These are phyloP conservation scores for Andrena dorsata DNA, from an alignment of 2,888 invertebrate species.

Conservation along the genomic window DNA sequence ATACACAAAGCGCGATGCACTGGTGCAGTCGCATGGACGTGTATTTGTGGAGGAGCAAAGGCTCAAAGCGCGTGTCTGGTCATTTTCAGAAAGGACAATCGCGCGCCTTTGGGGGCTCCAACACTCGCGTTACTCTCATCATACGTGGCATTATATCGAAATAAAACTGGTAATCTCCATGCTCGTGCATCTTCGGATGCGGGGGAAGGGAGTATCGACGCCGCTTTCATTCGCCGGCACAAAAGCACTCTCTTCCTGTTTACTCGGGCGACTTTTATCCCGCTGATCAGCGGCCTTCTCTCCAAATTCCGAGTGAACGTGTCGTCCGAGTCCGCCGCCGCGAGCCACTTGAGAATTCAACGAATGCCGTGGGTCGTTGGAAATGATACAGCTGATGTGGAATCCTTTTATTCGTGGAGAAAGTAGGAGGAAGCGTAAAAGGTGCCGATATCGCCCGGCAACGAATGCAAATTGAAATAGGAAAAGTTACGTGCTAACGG, in stretches of 20 bases:
- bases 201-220: conserved; percentile 17
- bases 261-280: conserved; percentile 55
- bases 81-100: conserved; percentile 41
- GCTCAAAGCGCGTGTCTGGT: conserved; percentile 38
- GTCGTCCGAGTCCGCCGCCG: conserved; percentile 9
- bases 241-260: conserved; percentile 61
- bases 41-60: conserved; percentile 45
- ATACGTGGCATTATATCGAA: conserved; percentile 53
- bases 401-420: neutral
- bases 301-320: conserved; percentile 46
- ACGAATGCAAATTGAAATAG: conserved; percentile 24
- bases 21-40: conserved; percentile 3
- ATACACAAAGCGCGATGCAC: neutral
- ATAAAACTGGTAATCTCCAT: conserved; percentile 72
- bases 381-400: conserved; percentile 16
- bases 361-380: conserved; percentile 3
- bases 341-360: conserved; percentile 35
- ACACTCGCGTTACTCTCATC: conserved; percentile 41
- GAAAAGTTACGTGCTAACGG: conserved; percentile 27
- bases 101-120: conserved; percentile 30
- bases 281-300: conserved; percentile 47
- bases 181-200: conserved; percentile 43
- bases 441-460: neutral
- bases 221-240: conserved; percentile 47
- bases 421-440: neutral